Conservation (phyloP, 1,140 invertebrate species). For the Bombus sylvicola region DNA sequence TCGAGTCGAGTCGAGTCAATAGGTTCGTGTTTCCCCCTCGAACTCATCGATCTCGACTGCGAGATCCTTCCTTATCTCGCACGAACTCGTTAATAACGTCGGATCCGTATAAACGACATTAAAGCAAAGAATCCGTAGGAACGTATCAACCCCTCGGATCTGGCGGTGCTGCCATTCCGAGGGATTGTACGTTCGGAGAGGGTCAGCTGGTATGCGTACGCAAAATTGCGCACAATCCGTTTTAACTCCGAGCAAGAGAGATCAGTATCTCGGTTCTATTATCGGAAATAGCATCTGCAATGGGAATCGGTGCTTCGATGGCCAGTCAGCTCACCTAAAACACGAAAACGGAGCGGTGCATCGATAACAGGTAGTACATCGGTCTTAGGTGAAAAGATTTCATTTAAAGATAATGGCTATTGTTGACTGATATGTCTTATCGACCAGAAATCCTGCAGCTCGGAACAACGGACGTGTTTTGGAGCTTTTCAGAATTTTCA, state of each 20-base stretch:
- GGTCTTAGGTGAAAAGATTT: conserved; percentile 26
- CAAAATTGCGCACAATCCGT: background rate
- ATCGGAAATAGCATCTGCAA: conserved; percentile 39
- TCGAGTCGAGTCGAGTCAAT: background rate
- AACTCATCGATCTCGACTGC: background rate
- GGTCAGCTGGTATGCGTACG: conserved; percentile 14
- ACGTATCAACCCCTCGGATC: conserved; percentile 29
- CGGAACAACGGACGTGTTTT: background rate
- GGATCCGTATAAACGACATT: background rate
- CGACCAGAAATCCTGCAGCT: background rate
- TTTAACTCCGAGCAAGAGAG: background rate
- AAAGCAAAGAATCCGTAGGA: background rate
- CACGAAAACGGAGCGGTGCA: background rate
- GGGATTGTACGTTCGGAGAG: background rate
- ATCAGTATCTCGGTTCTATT: conserved; percentile 23
- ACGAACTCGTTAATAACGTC: conserved; percentile 1
- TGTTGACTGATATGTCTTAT: background rate
- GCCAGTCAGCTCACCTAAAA: background rate
- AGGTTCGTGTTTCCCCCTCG: background rate
- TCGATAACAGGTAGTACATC: conserved; percentile 22
- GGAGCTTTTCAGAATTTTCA: background rate
- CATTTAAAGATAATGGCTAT: conserved; percentile 11
- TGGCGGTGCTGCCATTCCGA: background rate
- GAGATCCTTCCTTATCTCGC: background rate
- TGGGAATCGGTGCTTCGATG: conserved; percentile 13